Percentiles rank a stretch among this genome's conserved stretches.
These are phyloP conservation scores for Psix sp. DNA, from an alignment of 1,140 invertebrate genomes.

Conservation along the genomic window DNA sequence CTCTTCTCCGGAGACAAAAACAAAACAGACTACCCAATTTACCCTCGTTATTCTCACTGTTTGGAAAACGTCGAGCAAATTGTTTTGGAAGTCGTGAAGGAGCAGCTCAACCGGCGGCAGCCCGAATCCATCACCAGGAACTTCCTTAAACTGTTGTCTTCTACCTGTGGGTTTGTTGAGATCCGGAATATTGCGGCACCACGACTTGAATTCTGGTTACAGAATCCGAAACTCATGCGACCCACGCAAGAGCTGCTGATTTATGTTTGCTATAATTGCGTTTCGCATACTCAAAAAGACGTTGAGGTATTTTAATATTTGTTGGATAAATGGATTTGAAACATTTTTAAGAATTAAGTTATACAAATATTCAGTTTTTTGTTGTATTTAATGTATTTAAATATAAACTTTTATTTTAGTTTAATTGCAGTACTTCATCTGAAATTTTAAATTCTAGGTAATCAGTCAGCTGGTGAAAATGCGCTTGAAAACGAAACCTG, in stretches of 20 bases:
- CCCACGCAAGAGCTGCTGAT: slow-evolving; percentile 95
- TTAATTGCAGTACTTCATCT: too few relatives aligned
- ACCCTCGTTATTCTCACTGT: slow-evolving; percentile 80
- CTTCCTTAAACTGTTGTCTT: slow-evolving; percentile 89
- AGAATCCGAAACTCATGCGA: slow-evolving; percentile 95
- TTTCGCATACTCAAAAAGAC: slow-evolving; percentile 86
- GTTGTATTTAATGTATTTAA: too few relatives aligned
- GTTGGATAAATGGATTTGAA: neutral
- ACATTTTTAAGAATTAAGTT: too few relatives aligned
- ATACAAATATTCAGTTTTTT: neutral
- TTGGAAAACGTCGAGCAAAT: slow-evolving; percentile 87
- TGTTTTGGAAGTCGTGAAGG: slow-evolving; percentile 90
- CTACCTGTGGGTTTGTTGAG: slow-evolving; percentile 90
- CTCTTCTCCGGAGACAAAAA: slow-evolving; percentile 73
- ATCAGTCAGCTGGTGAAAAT: slow-evolving; percentile 93
- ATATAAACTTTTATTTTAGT: too few relatives aligned
- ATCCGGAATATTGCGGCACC: slow-evolving; percentile 89
- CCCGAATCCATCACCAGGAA: slow-evolving; percentile 92
- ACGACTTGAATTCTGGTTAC: slow-evolving; percentile 94
- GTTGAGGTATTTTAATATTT: slow-evolving; percentile 82
- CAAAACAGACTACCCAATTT: slow-evolving; percentile 74
- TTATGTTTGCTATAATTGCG: slow-evolving; percentile 93
- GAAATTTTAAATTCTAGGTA: too few relatives aligned
- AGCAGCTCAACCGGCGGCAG: slow-evolving; percentile 90
- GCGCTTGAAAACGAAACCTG: slow-evolving; percentile 93